phyloP scores from a whole-genome alignment of 2,113 vertebrate genomes.

The Apus apus region DNA sequence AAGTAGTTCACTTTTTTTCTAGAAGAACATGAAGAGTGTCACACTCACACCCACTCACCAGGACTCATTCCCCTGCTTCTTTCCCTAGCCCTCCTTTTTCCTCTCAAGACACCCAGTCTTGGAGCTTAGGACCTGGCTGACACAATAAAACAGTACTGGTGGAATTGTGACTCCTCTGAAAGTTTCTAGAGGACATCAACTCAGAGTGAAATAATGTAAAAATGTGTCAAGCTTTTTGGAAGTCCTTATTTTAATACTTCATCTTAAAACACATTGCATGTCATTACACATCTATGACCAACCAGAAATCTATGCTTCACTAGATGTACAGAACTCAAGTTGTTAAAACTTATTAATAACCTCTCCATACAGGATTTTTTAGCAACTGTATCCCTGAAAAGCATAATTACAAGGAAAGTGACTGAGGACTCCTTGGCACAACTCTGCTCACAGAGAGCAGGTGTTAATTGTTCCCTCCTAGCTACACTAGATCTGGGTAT shows the following conservation, averaged over 20 bases:
- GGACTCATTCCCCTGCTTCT: too few species aligned
- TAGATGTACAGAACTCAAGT: neutral
- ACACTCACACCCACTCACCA: neutral
- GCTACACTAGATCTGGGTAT: neutral
- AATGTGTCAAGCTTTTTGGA: neutral
- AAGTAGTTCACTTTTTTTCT: neutral
- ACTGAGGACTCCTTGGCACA: rapidly evolving
- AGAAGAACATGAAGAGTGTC: too few species aligned
- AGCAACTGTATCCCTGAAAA: neutral
- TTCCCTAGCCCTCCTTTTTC: neutral
- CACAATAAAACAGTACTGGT: rapidly evolving
- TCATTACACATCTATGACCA: rapidly evolving
- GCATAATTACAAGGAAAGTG: neutral
- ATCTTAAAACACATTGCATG: neutral
- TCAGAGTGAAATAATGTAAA: neutral
- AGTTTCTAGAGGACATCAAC: neutral
- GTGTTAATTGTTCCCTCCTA: neutral
- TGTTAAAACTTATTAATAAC: neutral
- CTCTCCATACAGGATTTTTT: neutral
- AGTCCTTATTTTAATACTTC: neutral
- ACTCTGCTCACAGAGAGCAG: neutral
- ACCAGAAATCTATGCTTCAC: neutral
- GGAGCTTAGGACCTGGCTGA: neutral
- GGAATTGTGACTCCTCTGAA: rapidly evolving
- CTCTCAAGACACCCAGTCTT: neutral